These are phyloP conservation scores for Cremastinae sp. DNA, from an alignment of 2,888 invertebrate genomes.

Conservation along the genomic window DNA sequence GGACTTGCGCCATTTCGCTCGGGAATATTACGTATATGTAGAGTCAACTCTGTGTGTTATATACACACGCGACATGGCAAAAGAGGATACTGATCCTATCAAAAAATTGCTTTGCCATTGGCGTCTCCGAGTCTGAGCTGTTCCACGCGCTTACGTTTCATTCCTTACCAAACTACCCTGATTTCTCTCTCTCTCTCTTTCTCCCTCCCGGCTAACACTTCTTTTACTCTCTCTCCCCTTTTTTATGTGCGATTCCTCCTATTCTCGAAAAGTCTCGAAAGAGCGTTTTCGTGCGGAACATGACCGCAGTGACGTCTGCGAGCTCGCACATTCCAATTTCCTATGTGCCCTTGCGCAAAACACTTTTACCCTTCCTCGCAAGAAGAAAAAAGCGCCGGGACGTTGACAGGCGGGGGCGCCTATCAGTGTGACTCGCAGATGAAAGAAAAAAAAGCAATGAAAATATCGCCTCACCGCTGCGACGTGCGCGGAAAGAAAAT, in stretches of 20 bases:
- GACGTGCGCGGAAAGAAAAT: neutral
- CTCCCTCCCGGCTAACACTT: constrained; percentile 12
- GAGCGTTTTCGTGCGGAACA: constrained; percentile 59
- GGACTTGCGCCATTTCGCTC: constrained; percentile 16
- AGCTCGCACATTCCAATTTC: constrained; percentile 59
- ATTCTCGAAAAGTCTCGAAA: constrained; percentile 60
- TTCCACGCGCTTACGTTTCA: constrained; percentile 61
- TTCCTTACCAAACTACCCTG: constrained; percentile 35
- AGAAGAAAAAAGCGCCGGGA: constrained; percentile 15
- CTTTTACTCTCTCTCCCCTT: constrained; percentile 14
- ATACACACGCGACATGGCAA: constrained; percentile 13
- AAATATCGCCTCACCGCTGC: neutral
- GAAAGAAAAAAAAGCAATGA: neutral
- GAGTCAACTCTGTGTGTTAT: constrained; percentile 18
- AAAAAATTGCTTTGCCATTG: constrained; percentile 75
- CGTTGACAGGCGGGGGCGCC: constrained; percentile 14
- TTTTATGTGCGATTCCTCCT: constrained; percentile 44
- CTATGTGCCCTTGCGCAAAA: constrained; percentile 49
- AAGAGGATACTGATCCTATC: constrained; percentile 72
- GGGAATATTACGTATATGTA: constrained; percentile 13
- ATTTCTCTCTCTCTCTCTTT: constrained; percentile 17
- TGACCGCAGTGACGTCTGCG: constrained; percentile 34
- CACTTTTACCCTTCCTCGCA: constrained; percentile 52
- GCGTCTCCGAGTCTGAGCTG: constrained; percentile 65
- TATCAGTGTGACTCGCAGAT: constrained; percentile 27